phyloP scores from a whole-genome alignment of 2,113 vertebrate species.

The Eptesicus fuscus region DNA sequence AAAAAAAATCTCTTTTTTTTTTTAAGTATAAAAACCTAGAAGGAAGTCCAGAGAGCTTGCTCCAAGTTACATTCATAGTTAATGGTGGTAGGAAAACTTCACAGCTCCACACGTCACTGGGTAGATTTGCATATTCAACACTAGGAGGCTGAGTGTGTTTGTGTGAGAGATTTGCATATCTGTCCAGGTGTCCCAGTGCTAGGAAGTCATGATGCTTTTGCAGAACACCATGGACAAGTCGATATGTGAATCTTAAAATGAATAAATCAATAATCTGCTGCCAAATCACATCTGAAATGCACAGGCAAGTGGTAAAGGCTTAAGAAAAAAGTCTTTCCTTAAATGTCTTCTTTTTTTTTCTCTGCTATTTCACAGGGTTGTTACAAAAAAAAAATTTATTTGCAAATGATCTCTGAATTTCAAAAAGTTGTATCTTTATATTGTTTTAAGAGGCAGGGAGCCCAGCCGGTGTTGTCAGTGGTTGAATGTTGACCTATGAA shows the following conservation, averaged over 20 bases:
- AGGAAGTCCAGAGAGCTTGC: not conserved
- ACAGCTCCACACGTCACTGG: no score
- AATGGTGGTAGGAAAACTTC: not conserved
- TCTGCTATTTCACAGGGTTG: not conserved
- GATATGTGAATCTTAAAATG: conserved; percentile 33
- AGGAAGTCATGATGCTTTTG: not conserved
- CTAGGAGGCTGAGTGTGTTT: not conserved
- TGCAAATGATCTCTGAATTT: conserved; percentile 26
- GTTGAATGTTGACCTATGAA: no score
- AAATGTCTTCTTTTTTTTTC: not conserved
- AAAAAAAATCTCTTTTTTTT: not conserved
- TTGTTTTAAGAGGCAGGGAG: not conserved
- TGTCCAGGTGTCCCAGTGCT: not conserved
- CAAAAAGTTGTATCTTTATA: not conserved
- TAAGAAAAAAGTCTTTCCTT: conserved; percentile 8
- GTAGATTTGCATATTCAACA: not conserved
- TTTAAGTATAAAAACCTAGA: not conserved
- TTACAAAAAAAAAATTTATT: not conserved
- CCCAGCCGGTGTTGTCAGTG: no score
- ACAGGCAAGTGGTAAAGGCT: not conserved
- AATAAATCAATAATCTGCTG: conserved; percentile 17
- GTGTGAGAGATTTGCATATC: not conserved
- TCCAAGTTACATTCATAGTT: not conserved
- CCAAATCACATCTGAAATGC: conserved; percentile 17
- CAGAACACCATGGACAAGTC: not conserved